A percentile compares a stretch with the other conserved stretches of the same genome.
Evolutionary conservation across 2,888 invertebrate species (phyloP).

Genomic region (Polia nebulosa): DNA sequence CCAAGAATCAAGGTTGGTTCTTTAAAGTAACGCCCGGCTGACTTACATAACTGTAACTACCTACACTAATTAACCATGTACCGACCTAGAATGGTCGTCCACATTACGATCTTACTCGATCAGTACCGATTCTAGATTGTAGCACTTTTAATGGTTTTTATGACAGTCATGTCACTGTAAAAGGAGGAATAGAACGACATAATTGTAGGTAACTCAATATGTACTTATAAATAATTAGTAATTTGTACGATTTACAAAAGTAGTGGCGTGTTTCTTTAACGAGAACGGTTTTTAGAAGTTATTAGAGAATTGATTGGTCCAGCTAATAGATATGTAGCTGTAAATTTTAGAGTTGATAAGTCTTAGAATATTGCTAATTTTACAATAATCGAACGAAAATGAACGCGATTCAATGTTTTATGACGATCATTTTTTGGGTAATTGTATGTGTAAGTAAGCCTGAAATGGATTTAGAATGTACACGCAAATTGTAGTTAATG

Average conservation of each 20-base stretch:
- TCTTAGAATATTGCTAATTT: conserved; percentile 33
- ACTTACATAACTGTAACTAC: conserved; percentile 80
- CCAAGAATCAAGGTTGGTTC: conserved; percentile 85
- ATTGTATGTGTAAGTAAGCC: conserved; percentile 17
- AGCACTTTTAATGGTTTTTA: conserved; percentile 74
- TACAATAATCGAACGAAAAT: conserved; percentile 27
- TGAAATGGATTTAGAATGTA: conserved; percentile 39
- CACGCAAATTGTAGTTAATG: conserved; percentile 13
- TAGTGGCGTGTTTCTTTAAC: conserved; percentile 54
- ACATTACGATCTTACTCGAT: conserved; percentile 78
- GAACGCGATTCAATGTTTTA: conserved; percentile 22
- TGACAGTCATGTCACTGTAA: conserved; percentile 79
- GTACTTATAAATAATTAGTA: conserved; percentile 74
- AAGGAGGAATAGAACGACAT: conserved; percentile 78
- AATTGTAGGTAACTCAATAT: conserved; percentile 74
- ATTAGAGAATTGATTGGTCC: conserved; percentile 44
- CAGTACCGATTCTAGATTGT: conserved; percentile 72
- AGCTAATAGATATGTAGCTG: conserved; percentile 16
- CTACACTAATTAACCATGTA: conserved; percentile 85
- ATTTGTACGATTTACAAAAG: conserved; percentile 61
- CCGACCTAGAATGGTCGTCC: conserved; percentile 79
- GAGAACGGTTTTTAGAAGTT: conserved; percentile 44
- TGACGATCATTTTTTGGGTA: conserved; percentile 9
- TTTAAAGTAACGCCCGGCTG: conserved; percentile 79
- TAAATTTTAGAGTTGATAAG: conserved; percentile 39